phyloP scores from a whole-genome alignment of 2,888 invertebrate species.

The Melieria picta region DNA sequence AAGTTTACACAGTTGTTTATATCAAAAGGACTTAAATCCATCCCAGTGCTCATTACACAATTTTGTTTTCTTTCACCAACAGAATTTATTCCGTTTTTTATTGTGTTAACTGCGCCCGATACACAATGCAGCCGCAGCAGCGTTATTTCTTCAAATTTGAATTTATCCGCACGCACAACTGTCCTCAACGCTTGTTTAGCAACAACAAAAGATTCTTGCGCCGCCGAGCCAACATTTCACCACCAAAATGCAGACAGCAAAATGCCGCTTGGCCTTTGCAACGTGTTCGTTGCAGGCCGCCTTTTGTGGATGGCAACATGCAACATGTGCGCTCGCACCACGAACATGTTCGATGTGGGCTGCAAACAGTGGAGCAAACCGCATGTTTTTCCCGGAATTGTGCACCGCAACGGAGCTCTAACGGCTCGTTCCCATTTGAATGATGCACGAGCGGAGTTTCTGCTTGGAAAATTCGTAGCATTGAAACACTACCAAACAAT shows the following conservation, averaged over 20 bases:
- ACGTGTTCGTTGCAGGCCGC: constrained; percentile 13
- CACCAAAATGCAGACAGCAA: neutral
- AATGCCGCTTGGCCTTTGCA: neutral
- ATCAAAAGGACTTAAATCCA: no score
- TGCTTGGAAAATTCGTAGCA: no score
- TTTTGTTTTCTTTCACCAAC: constrained; percentile 14
- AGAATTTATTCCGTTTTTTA: neutral
- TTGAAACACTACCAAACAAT: no score
- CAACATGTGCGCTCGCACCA: constrained; percentile 2
- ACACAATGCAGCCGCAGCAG: neutral
- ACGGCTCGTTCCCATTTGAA: no score
- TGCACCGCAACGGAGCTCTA: no score
- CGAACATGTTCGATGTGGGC: constrained; percentile 5
- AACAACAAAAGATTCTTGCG: constrained; percentile 12
- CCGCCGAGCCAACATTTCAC: neutral
- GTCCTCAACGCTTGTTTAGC: constrained; percentile 5
- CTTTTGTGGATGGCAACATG: neutral
- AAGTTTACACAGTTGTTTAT: no score
- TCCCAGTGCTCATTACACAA: no score
- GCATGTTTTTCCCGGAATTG: no score
- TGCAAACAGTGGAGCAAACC: constrained; percentile 11
- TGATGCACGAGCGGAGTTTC: no score
- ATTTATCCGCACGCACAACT: constrained; percentile 2
- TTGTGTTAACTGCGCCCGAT: neutral
- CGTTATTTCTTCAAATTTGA: neutral